These are phyloP conservation scores for Ursus arctos DNA, from an alignment of 2,113 vertebrate species.

Conservation along the genomic window DNA sequence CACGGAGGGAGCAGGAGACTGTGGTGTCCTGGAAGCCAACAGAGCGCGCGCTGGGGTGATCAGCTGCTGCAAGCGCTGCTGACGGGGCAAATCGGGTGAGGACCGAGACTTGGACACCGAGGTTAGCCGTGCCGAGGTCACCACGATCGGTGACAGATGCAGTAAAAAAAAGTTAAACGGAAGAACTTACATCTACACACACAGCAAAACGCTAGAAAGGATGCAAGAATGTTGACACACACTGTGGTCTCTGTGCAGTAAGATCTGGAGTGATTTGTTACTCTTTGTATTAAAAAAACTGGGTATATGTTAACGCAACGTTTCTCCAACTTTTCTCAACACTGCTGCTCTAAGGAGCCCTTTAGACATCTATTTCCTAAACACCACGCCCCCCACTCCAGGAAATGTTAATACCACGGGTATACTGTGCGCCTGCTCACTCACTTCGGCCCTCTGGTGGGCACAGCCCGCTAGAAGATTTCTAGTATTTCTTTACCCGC, in stretches of 20 bases:
- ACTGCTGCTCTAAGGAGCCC: background rate
- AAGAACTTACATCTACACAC: background rate
- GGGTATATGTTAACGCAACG: background rate
- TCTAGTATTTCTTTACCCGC: background rate
- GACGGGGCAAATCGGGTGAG: background rate
- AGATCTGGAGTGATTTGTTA: background rate
- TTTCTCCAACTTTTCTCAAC: background rate
- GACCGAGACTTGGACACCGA: background rate
- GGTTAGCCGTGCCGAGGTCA: background rate
- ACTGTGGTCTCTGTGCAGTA: background rate
- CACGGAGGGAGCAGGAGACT: background rate
- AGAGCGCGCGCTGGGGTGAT: background rate
- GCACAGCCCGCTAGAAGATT: background rate
- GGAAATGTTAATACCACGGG: background rate
- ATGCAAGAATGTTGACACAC: background rate
- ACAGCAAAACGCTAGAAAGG: background rate
- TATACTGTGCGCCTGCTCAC: background rate
- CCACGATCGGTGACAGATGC: background rate
- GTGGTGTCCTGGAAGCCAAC: background rate
- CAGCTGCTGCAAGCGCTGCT: background rate
- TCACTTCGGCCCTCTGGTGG: background rate
- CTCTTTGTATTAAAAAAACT: background rate
- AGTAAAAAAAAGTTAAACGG: background rate
- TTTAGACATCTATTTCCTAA: background rate
- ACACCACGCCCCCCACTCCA: background rate